phyloP scores from a whole-genome alignment of 2,888 invertebrate genomes.

The Idaea aversata region DNA sequence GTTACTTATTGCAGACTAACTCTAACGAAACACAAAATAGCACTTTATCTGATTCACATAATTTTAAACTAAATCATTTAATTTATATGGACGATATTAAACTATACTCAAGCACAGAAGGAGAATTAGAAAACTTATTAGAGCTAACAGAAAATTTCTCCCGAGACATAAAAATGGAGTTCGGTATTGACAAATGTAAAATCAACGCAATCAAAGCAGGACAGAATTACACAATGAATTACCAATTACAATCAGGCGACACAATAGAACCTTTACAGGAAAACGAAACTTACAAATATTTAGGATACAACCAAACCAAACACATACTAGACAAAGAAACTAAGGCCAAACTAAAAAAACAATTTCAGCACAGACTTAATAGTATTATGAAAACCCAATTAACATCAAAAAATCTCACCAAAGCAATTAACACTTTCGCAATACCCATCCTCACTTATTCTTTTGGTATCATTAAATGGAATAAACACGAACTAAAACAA shows the following conservation, averaged over 20 bases:
- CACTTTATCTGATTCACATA: background rate
- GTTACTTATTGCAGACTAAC: too few species aligned
- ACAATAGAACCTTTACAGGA: background rate
- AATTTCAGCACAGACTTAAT: background rate
- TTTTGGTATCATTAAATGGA: background rate
- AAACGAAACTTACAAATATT: background rate
- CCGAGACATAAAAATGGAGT: conserved; percentile 8
- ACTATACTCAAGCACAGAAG: conserved; percentile 1
- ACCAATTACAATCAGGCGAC: background rate
- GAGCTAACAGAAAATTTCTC: conserved; percentile 8
- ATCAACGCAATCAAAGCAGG: conserved; percentile 4
- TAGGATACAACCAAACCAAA: background rate
- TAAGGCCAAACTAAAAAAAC: background rate
- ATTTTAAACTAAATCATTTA: background rate
- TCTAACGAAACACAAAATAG: too few species aligned
- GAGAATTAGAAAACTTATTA: conserved; percentile 2
- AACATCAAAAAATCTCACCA: background rate
- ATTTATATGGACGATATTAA: conserved; percentile 4
- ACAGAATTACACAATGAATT: background rate
- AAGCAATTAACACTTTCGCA: conserved; percentile 16
- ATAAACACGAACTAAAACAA: background rate
- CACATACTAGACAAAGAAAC: too few species aligned
- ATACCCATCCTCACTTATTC: conserved; percentile 5
- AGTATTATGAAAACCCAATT: background rate
- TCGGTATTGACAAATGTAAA: conserved; percentile 11